phyloP scores from a whole-genome alignment of 2,113 vertebrate genomes.

The Phylloscopus whistleri region DNA sequence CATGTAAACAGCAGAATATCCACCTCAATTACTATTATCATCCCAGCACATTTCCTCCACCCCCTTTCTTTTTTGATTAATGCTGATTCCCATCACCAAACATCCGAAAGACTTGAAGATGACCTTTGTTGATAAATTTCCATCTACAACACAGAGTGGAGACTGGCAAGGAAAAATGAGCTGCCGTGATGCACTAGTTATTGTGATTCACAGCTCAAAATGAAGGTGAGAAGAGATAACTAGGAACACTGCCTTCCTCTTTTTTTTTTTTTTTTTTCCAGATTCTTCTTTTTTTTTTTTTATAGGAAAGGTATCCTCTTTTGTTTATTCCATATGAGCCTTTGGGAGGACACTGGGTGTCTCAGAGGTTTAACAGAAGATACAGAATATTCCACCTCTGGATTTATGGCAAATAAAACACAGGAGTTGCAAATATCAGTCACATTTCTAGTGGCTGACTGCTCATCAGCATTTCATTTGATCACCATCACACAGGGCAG shows the following conservation, averaged over 20 bases:
- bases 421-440: neutral
- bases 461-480: neutral
- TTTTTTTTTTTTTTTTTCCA: neutral
- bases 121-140: conserved; percentile 2
- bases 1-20: neutral
- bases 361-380: neutral
- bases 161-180: conserved; percentile 1
- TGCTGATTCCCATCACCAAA: neutral
- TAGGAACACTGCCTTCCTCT: neutral
- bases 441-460: neutral
- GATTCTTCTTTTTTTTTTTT: neutral
- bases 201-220: neutral
- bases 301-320: neutral
- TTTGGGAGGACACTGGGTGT: neutral
- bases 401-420: neutral
- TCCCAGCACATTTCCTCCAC: neutral
- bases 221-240: neutral
- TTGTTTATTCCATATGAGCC: neutral
- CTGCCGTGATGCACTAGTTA: neutral
- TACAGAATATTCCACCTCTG: neutral
- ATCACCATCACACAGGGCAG: neutral
- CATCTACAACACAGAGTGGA: neutral
- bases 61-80: neutral
- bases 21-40: neutral
- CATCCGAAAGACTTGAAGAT: neutral